These are phyloP conservation scores for Nycticryphes semicollaris DNA, from an alignment of 2,113 vertebrate species.

Conservation along the genomic window DNA sequence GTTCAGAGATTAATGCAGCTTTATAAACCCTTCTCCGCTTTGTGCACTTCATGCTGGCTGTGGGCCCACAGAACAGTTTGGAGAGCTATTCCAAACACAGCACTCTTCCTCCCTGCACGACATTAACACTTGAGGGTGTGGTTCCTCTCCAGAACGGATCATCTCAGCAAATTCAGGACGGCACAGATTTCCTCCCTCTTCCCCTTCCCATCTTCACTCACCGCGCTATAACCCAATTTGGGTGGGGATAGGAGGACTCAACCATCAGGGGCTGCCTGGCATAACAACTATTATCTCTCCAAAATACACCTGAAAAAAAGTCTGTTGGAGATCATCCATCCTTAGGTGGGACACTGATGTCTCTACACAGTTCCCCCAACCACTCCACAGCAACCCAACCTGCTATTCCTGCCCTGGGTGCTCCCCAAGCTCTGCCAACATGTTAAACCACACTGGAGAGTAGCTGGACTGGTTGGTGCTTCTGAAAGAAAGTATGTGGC, in stretches of 20 bases:
- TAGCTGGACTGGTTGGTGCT: neutral
- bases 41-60: neutral
- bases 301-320: neutral
- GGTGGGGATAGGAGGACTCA: neutral
- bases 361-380: neutral
- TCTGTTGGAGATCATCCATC: fast-evolving
- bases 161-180: fast-evolving
- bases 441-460: neutral
- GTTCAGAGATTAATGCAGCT: neutral
- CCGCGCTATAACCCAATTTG: fast-evolving
- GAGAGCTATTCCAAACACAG: neutral
- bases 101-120: neutral
- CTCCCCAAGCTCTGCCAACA: neutral
- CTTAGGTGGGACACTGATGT: neutral
- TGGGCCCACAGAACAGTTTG: neutral
- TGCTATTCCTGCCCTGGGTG: neutral
- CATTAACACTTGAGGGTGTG: constrained; percentile 39
- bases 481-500: neutral
- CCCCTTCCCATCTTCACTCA: fast-evolving
- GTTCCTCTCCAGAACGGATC: neutral
- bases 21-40: neutral
- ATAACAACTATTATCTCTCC: fast-evolving
- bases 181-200: neutral
- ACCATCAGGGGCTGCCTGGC: neutral
- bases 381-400: neutral